A percentile compares a stretch with the other conserved stretches of the same genome.
Evolutionary conservation across 2,797 vertebrate genomes (phyloP).

Genomic region (Phylloscopus collybita): DNA sequence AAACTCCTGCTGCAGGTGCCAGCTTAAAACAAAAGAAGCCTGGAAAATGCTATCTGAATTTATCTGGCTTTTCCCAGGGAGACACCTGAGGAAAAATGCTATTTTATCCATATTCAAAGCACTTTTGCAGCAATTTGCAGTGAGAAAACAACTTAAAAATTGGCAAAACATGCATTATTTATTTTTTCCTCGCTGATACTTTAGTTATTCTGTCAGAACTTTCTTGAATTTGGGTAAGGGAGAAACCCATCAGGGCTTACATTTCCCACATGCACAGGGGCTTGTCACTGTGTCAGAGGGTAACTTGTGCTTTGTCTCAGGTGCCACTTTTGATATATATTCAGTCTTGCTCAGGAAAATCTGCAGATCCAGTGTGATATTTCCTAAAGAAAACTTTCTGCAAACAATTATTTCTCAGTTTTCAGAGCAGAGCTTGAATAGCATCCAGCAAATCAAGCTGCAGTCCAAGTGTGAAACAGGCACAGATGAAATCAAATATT

Average conservation of each 20-base stretch:
- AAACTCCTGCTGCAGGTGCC: neutral
- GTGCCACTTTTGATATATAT: neutral
- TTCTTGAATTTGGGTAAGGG: neutral
- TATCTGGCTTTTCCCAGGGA: neutral
- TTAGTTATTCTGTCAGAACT: neutral
- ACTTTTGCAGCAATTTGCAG: neutral
- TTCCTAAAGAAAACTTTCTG: neutral
- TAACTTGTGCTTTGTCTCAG: neutral
- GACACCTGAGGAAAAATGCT: neutral
- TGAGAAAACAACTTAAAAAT: neutral
- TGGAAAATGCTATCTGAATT: neutral
- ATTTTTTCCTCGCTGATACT: neutral
- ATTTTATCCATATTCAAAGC: neutral
- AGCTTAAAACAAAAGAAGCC: neutral
- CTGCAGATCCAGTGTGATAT: neutral
- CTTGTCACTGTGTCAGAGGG: neutral
- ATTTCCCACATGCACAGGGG: rapidly evolving
- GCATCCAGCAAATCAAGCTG: neutral
- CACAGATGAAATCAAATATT: neutral
- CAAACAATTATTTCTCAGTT: neutral
- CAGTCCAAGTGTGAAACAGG: neutral
- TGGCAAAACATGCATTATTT: neutral
- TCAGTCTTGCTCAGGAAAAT: neutral
- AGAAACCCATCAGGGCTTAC: rapidly evolving
- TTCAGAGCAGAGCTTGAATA: neutral